phyloP scores from a whole-genome alignment of 2,113 vertebrate genomes.

The Ammodytes marinus region DNA sequence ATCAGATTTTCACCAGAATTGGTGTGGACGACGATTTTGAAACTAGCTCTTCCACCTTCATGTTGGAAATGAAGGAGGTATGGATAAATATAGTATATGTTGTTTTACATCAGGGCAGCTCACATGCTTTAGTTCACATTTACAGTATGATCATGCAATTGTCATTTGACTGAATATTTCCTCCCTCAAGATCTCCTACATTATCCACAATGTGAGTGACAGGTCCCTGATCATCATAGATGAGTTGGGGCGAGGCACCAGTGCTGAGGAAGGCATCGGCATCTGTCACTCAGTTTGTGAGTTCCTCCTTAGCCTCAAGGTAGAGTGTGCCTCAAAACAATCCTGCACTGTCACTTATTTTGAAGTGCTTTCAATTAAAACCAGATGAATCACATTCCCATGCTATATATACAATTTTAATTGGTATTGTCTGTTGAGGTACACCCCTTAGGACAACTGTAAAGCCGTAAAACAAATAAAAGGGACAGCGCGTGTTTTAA shows the following conservation, averaged over 20 bases:
- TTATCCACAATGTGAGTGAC: slow-evolving; percentile 94
- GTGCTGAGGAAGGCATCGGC: slow-evolving; percentile 95
- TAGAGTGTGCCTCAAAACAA: slow-evolving; percentile 65
- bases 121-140: neutral
- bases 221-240: slow-evolving; percentile 96
- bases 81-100: slow-evolving; percentile 24
- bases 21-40: slow-evolving; percentile 98
- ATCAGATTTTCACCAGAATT: slow-evolving; percentile 98
- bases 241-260: slow-evolving; percentile 96
- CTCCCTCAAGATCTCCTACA: slow-evolving; percentile 91
- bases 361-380: slow-evolving; percentile 20
- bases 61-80: slow-evolving; percentile 98
- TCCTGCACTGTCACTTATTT: slow-evolving; percentile 30
- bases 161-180: slow-evolving; percentile 30
- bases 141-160: neutral
- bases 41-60: slow-evolving; percentile 97
- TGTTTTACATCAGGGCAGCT: neutral
- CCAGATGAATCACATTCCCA: slow-evolving; percentile 25
- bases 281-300: slow-evolving; percentile 95
- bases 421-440: neutral
- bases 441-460: slow-evolving; percentile 40
- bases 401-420: neutral
- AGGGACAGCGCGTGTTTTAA: neutral
- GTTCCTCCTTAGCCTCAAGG: slow-evolving; percentile 93
- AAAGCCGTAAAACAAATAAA: slow-evolving; percentile 10